Percentiles rank a stretch among this genome's conserved stretches.
These are phyloP conservation scores for Orthonychiurus folsomi DNA, from an alignment of 2,888 invertebrate genomes.

Conservation along the genomic window DNA sequence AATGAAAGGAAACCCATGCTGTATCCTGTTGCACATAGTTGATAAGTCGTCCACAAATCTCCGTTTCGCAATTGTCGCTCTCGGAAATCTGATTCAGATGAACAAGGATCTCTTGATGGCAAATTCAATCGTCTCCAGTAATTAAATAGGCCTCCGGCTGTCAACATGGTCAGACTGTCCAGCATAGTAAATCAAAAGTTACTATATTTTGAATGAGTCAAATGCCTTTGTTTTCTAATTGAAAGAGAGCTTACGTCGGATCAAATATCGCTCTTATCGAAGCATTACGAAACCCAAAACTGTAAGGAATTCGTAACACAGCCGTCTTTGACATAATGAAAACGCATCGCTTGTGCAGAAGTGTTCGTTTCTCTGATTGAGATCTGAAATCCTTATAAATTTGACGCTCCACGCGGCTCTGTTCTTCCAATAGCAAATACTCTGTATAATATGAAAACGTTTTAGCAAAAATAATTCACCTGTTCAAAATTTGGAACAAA, in stretches of 20 bases:
- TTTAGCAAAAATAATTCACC: not conserved
- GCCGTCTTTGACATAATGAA: slow-evolving; percentile 64
- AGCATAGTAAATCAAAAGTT: not conserved
- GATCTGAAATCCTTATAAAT: slow-evolving; percentile 36
- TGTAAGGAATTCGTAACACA: slow-evolving; percentile 58
- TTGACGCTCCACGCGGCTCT: slow-evolving; percentile 36
- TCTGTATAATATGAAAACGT: slow-evolving; percentile 19
- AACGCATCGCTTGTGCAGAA: slow-evolving; percentile 60
- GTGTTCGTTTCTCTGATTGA: slow-evolving; percentile 47
- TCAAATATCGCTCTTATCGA: slow-evolving; percentile 56
- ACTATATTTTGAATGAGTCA: slow-evolving; percentile 1
- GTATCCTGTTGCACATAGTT: slow-evolving; percentile 63
- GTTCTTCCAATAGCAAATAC: slow-evolving; percentile 36
- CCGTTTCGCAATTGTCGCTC: slow-evolving; percentile 66
- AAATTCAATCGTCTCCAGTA: slow-evolving; percentile 55
- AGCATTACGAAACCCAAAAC: slow-evolving; percentile 62
- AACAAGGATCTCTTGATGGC: slow-evolving; percentile 69
- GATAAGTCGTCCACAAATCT: slow-evolving; percentile 70
- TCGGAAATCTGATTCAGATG: slow-evolving; percentile 67
- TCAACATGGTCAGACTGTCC: slow-evolving; percentile 45
- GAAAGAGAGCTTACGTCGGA: slow-evolving; percentile 53
- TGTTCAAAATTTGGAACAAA: no score
- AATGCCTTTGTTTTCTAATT: no score
- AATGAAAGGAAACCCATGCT: slow-evolving; percentile 57
- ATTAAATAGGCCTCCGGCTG: slow-evolving; percentile 67